These are phyloP conservation scores for Urosaurus nigricauda DNA, from an alignment of 2,797 vertebrate species.

Conservation along the genomic window DNA sequence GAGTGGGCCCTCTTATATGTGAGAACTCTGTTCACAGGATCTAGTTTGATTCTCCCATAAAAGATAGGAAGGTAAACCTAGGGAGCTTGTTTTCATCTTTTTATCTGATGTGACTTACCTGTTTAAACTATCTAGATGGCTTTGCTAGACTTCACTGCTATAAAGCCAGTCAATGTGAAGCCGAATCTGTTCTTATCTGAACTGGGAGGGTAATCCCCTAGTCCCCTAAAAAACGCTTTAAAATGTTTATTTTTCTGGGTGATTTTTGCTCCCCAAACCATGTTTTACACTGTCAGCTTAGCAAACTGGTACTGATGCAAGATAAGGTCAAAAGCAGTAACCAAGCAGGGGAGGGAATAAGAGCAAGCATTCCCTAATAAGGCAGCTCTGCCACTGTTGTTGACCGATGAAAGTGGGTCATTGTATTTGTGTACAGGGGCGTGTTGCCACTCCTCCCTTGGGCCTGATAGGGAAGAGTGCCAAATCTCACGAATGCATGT, in stretches of 20 bases:
- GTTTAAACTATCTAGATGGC: not conserved
- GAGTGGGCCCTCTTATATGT: no score
- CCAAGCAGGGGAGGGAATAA: not conserved
- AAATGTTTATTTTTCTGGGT: no score
- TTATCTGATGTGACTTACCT: not conserved
- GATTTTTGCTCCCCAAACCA: no score
- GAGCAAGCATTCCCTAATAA: conserved; percentile 10
- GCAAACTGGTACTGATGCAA: not conserved
- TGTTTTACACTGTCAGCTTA: not conserved
- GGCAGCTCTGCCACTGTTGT: not conserved
- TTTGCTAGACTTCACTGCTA: not conserved
- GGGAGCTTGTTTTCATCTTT: not conserved
- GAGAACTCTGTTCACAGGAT: no score
- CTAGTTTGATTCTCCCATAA: not conserved
- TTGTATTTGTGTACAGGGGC: conserved; percentile 24
- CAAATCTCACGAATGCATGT: conserved; percentile 6
- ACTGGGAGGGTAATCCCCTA: no score
- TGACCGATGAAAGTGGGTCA: conserved; percentile 25
- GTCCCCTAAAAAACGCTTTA: no score
- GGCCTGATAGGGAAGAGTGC: not conserved
- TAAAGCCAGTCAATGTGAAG: not conserved
- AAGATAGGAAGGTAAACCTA: not conserved
- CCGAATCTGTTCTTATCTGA: not conserved
- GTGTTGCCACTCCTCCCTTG: not conserved
- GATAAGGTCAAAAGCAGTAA: not conserved